Conservation (phyloP, 2,888 invertebrate species). For the Leucania comma region DNA sequence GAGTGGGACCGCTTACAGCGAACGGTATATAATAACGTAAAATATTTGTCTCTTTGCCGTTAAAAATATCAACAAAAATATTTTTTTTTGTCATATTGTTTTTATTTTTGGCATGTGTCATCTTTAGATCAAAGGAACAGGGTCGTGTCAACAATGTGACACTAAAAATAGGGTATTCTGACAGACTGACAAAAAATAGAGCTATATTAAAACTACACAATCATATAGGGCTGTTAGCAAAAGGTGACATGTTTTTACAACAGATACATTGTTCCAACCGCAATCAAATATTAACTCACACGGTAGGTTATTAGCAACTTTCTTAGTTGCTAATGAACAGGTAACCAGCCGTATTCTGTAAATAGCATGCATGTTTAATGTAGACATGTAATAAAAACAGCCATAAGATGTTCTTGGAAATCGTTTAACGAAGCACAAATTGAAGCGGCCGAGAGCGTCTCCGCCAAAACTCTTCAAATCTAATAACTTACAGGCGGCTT, state of each 20-base stretch:
- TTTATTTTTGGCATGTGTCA: conserved; percentile 45
- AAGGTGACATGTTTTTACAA: neutral
- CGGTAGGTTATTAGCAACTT: neutral
- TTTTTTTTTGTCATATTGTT: conserved; percentile 30
- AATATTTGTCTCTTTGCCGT: conserved; percentile 28
- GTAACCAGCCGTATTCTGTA: no score
- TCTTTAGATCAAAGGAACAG: conserved; percentile 18
- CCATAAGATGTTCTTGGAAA: conserved; percentile 38
- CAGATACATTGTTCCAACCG: neutral
- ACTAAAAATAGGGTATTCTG: neutral
- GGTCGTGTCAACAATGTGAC: conserved; percentile 9
- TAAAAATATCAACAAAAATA: conserved; percentile 42
- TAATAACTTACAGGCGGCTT: conserved; percentile 72
- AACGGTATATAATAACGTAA: conserved; percentile 29
- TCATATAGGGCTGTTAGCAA: neutral
- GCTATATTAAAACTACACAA: neutral
- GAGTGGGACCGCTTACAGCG: conserved; percentile 19
- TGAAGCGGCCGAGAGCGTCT: conserved; percentile 72
- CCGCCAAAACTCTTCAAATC: conserved; percentile 77
- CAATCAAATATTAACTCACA: neutral
- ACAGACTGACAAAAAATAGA: neutral
- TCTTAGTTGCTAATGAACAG: no score
- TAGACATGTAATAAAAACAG: neutral
- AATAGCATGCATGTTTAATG: neutral
- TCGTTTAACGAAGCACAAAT: conserved; percentile 72